Evolutionary conservation across 2,888 invertebrate genomes (phyloP), one percentile per base, ranked within the genome.

Genomic region (Amphiduros pacificus): DNA sequence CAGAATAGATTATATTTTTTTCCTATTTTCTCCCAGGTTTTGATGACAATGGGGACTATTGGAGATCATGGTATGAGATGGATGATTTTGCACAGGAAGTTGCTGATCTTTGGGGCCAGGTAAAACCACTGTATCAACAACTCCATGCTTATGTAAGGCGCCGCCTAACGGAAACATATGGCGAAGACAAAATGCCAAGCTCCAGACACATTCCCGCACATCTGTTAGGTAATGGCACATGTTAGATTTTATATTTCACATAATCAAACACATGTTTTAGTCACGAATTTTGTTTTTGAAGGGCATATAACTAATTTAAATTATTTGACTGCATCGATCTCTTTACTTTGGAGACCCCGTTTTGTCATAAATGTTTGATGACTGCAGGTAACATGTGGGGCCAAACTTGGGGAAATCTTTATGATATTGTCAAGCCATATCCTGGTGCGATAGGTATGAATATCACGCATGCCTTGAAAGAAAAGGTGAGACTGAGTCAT

Each of bases 31-130:
- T 20, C 26, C n/a, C 31, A 85, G 86, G 90, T 20, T 93, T 92
- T 72, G 89, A 90, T 1, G 91, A 94, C 75, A 91, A 91, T 0
- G 91, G 93, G 0, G 92, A 91, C 29, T 92, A 91, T 77, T 94
- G 95, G 94, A 89, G 91, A 84, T 90, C 91, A 74, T 90, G 90
- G 0, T 96, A 93, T 77, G 92, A 93, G 77, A 88, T 89, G 44
- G 77, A 85, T 0, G 87, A 89, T 61, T 90, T 94, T 64, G 74
- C 74, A 48, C 55, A 55, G 1, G 69, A 73, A 29, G 64, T 73
- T 20, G 73, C 71, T 44, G n/a, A 65, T 1, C 65, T 81, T 26
- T 82, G 77, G 74, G 5, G 58, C 2, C 68, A 77, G 48, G 60
- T 82, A 11, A 68, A 71, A 32, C 82, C 82, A 20, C 60, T 82